Conservation (phyloP, 2,888 invertebrate species). For the Ormyrus nitidulus region DNA sequence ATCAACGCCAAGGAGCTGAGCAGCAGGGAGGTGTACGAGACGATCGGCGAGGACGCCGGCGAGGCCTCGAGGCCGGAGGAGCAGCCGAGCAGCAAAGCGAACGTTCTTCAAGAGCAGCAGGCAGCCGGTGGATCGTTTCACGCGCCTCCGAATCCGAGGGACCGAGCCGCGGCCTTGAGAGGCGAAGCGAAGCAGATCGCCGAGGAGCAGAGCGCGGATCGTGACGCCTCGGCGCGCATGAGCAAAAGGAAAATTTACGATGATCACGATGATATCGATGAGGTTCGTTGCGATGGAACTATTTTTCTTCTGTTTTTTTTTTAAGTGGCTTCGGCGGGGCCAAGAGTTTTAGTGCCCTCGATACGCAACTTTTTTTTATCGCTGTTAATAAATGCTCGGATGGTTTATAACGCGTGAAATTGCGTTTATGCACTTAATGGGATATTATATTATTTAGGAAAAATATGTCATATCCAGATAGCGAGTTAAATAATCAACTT, state of each 20-base stretch:
- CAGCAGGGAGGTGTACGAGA: background rate
- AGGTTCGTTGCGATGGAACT: conserved; percentile 8
- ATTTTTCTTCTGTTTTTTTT: too few relatives aligned
- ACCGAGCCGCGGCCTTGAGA: conserved; percentile 11
- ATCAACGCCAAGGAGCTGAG: conserved; percentile 14
- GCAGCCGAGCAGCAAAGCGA: background rate
- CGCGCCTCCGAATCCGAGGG: conserved; percentile 10
- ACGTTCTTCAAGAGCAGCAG: background rate
- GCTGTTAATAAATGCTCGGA: too few relatives aligned
- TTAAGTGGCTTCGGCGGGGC: too few relatives aligned
- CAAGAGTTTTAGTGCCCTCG: too few relatives aligned
- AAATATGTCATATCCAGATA: too few relatives aligned
- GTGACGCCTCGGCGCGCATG: background rate
- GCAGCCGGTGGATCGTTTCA: background rate
- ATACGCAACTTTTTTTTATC: too few relatives aligned
- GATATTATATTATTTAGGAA: too few relatives aligned
- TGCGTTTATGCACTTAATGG: too few relatives aligned
- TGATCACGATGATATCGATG: background rate
- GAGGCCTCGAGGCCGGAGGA: too few relatives aligned
- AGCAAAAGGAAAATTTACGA: conserved; percentile 20
- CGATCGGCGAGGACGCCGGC: too few relatives aligned
- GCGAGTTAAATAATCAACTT: too few relatives aligned
- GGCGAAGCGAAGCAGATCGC: background rate
- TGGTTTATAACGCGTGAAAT: too few relatives aligned
- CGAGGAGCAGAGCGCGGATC: background rate